Conservation (phyloP, 1,140 invertebrate genomes). For the Bacillus rossius region DNA sequence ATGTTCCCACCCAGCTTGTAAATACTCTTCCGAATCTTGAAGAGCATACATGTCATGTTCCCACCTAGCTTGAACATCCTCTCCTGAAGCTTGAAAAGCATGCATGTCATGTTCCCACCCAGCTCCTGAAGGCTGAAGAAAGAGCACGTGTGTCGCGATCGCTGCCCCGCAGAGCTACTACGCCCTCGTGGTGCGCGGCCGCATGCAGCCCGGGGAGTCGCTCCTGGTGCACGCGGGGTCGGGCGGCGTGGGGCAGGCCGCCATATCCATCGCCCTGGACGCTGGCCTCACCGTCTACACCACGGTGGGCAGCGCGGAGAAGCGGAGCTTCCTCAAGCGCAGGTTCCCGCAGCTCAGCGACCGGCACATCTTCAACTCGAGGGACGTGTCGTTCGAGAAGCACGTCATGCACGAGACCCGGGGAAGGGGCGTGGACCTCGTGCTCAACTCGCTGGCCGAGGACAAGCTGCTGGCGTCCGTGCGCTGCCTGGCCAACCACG, state of each 20-base stretch:
- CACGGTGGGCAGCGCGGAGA: conserved; percentile 81
- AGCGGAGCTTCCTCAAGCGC: conserved; percentile 83
- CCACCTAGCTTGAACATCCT: too few relatives aligned
- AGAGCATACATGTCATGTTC: too few relatives aligned
- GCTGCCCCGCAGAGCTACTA: conserved; percentile 51
- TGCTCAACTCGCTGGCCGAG: conserved; percentile 72
- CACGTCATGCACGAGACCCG: conserved; percentile 54
- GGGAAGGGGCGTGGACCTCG: conserved; percentile 65
- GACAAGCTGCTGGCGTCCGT: conserved; percentile 60
- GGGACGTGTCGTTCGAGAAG: conserved; percentile 63
- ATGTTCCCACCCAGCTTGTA: too few relatives aligned
- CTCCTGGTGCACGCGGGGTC: conserved; percentile 93
- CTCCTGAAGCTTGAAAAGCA: too few relatives aligned
- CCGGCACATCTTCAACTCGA: conserved; percentile 63
- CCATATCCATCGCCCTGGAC: conserved; percentile 85
- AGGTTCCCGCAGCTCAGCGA: conserved; percentile 79
- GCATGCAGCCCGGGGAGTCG: conserved; percentile 73
- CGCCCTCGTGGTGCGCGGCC: conserved; percentile 77
- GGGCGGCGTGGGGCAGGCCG: conserved; percentile 93
- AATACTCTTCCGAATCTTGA: too few relatives aligned
- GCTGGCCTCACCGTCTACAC: conserved; percentile 80
- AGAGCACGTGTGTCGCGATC: too few relatives aligned
- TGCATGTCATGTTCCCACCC: too few relatives aligned
- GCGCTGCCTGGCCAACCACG: conserved; percentile 48
- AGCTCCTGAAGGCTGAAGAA: too few relatives aligned